These are phyloP conservation scores for Danio choprae DNA, from an alignment of 2,797 vertebrate species.

Conservation along the genomic window DNA sequence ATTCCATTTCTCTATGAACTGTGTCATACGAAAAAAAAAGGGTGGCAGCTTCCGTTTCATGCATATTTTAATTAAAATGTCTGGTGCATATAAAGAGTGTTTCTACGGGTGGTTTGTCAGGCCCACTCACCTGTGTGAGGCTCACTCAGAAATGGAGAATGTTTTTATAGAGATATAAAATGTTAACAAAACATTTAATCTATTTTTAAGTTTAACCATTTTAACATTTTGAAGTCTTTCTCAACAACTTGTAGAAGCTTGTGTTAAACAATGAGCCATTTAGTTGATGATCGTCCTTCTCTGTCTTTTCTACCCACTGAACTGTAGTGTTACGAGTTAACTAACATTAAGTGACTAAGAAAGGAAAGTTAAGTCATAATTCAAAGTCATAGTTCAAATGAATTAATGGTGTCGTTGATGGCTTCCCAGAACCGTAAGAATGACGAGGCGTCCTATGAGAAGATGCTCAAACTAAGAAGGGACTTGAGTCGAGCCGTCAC, in stretches of 20 bases:
- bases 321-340: not conserved
- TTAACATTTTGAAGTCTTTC: not conserved
- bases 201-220: not conserved
- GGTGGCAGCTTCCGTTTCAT: too few relatives aligned
- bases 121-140: too few relatives aligned
- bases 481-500: constrained; percentile 97
- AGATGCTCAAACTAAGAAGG: constrained; percentile 97
- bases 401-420: not conserved
- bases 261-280: not conserved
- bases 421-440: constrained; percentile 94
- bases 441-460: constrained; percentile 98
- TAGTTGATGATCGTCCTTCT: not conserved
- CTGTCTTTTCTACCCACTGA: not conserved
- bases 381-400: too few relatives aligned
- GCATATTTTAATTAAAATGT: too few relatives aligned
- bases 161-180: too few relatives aligned
- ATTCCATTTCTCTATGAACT: too few relatives aligned
- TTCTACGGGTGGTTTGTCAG: too few relatives aligned
- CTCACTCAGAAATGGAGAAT: too few relatives aligned
- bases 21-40: too few relatives aligned
- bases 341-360: not conserved
- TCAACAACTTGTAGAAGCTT: not conserved
- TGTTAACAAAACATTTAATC: not conserved
- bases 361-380: not conserved
- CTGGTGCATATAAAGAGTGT: too few relatives aligned